phyloP scores from a whole-genome alignment of 1,140 invertebrate genomes.

The Planococcus citri region DNA sequence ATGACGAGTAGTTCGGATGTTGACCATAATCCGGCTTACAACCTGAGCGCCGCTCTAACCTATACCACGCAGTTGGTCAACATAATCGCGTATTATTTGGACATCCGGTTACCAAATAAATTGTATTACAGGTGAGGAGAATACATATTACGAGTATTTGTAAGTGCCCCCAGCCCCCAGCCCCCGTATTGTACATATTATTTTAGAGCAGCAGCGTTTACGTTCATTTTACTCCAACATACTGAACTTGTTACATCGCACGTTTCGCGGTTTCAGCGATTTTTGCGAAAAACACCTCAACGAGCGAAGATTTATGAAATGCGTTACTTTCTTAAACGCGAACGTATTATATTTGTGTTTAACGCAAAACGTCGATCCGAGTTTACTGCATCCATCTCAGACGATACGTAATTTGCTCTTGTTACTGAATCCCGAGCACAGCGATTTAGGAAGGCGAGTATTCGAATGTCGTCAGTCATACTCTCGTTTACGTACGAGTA shows the following conservation, averaged over 20 bases:
- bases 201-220: no score
- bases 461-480: not conserved
- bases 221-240: no score
- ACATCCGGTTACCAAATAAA: conserved; percentile 59
- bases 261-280: conserved; percentile 45
- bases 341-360: conserved; percentile 72
- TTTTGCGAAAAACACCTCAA: conserved; percentile 56
- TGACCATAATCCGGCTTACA: conserved; percentile 52
- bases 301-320: conserved; percentile 55
- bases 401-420: conserved; percentile 61
- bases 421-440: conserved; percentile 49
- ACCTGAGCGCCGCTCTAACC: conserved; percentile 61
- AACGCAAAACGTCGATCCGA: conserved; percentile 55
- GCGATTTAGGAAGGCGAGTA: conserved; percentile 53
- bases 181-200: no score
- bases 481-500: no score
- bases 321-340: conserved; percentile 63
- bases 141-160: not conserved
- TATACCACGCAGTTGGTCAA: conserved; percentile 71
- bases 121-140: conserved; percentile 58
- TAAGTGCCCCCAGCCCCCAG: no score
- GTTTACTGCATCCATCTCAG: conserved; percentile 48
- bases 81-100: conserved; percentile 61
- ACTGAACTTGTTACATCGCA: no score
- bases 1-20: conserved; percentile 32